Evolutionary conservation across 2,113 vertebrate species (phyloP).

Genomic region (Fukomys damarensis): DNA sequence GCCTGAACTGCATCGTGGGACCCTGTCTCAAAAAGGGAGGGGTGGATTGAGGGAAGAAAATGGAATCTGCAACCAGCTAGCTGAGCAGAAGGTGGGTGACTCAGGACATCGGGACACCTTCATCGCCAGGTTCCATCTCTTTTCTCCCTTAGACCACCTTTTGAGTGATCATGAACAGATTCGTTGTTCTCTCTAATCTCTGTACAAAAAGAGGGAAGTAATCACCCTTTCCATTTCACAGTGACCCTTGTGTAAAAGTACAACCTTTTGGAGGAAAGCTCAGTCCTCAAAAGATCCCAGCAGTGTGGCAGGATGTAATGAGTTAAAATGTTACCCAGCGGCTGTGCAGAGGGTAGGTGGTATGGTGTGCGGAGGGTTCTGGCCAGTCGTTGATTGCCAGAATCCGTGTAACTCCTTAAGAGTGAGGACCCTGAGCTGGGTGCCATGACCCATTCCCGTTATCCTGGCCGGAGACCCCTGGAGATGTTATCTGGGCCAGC

Average conservation of each 20-base stretch:
- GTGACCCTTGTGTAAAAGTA: neutral
- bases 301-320: too few species aligned
- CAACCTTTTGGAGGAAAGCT: neutral
- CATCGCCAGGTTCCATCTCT: neutral
- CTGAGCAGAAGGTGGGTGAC: neutral
- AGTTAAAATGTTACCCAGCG: too few species aligned
- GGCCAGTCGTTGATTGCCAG: neutral
- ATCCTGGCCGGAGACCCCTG: neutral
- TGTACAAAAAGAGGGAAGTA: neutral
- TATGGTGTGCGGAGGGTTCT: neutral
- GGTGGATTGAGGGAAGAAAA: neutral
- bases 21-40: neutral
- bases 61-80: neutral
- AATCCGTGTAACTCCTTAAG: neutral
- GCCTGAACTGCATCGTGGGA: neutral
- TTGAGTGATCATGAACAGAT: neutral
- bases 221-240: neutral
- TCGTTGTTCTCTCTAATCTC: neutral
- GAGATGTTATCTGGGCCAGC: neutral
- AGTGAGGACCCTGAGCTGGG: neutral
- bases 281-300: neutral
- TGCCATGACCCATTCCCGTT: neutral
- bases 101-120: neutral
- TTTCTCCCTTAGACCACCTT: neutral
- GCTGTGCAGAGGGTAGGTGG: neutral